phyloP scores from a whole-genome alignment of 2,113 vertebrate genomes.

The Mormoops blainvillei region DNA sequence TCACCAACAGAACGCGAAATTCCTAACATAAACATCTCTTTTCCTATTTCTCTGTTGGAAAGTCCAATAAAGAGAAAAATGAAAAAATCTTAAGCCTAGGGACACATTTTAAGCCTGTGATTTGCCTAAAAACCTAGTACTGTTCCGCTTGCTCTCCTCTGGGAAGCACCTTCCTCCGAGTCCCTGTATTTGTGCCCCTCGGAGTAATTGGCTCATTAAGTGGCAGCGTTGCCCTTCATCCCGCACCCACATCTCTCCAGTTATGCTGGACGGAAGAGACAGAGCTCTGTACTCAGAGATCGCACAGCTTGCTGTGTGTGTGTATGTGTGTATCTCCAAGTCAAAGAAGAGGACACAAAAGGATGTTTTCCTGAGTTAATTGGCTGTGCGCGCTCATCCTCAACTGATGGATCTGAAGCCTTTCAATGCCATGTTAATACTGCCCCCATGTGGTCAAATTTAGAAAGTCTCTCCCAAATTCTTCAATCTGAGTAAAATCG shows the following conservation, averaged over 20 bases:
- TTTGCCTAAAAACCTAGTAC: background rate
- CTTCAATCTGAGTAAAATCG: background rate
- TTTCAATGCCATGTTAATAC: conserved; percentile 67
- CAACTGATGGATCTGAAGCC: background rate
- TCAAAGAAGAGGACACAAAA: background rate
- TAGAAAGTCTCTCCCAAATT: conserved; percentile 19
- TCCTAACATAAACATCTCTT: background rate
- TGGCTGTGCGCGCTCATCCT: background rate
- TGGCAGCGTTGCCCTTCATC: background rate
- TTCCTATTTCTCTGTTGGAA: background rate
- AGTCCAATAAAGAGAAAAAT: background rate
- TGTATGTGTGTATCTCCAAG: background rate
- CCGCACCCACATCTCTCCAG: background rate
- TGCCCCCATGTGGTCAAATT: conserved; percentile 72
- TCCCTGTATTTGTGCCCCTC: background rate
- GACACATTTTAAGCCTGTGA: background rate
- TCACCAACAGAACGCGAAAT: background rate
- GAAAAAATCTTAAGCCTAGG: background rate
- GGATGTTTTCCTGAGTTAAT: conserved; percentile 24
- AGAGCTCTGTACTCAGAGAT: background rate
- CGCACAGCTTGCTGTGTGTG: background rate
- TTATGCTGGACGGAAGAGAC: background rate
- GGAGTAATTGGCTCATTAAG: conserved; percentile 33
- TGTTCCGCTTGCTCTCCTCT: background rate
- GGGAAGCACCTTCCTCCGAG: background rate